Conservation (phyloP, 1,140 invertebrate species). For the Saccostrea glomerata region DNA sequence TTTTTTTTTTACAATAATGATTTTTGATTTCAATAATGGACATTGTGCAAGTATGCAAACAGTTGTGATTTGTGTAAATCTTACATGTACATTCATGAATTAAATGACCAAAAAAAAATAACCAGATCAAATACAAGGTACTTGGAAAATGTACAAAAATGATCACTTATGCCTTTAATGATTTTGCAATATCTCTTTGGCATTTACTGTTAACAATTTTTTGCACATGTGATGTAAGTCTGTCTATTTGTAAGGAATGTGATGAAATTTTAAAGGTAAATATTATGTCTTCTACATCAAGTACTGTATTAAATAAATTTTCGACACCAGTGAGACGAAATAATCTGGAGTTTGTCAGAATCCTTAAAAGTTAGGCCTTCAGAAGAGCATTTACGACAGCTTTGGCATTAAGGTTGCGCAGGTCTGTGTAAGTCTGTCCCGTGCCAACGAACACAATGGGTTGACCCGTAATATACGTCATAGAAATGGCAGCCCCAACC, state of each 20-base stretch:
- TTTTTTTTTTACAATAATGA: neutral
- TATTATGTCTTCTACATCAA: too few relatives aligned
- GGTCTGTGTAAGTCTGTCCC: constrained; percentile 98
- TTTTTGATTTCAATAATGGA: neutral
- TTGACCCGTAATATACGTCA: constrained; percentile 99
- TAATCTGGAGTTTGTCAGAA: neutral
- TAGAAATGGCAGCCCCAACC: constrained; percentile 99
- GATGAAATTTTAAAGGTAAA: neutral
- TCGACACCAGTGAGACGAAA: too few relatives aligned
- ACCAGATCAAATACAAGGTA: too few relatives aligned
- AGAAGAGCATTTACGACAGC: constrained; percentile 97
- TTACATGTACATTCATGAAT: too few relatives aligned
- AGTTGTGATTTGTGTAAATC: too few relatives aligned
- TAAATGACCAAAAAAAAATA: too few relatives aligned
- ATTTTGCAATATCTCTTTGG: too few relatives aligned
- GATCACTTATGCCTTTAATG: too few relatives aligned
- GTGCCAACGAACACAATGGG: constrained; percentile 99
- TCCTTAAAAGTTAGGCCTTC: constrained; percentile 82
- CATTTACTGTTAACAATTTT: neutral
- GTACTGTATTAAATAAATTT: too few relatives aligned
- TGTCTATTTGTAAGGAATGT: neutral
- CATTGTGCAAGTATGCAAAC: too few relatives aligned
- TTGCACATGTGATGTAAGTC: neutral
- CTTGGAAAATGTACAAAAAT: too few relatives aligned
- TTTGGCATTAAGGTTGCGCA: constrained; percentile 97